A percentile compares a stretch with the other conserved stretches of the same genome.
These are phyloP conservation scores for Nephotettix cincticeps DNA, from an alignment of 1,140 invertebrate species.

Conservation along the genomic window DNA sequence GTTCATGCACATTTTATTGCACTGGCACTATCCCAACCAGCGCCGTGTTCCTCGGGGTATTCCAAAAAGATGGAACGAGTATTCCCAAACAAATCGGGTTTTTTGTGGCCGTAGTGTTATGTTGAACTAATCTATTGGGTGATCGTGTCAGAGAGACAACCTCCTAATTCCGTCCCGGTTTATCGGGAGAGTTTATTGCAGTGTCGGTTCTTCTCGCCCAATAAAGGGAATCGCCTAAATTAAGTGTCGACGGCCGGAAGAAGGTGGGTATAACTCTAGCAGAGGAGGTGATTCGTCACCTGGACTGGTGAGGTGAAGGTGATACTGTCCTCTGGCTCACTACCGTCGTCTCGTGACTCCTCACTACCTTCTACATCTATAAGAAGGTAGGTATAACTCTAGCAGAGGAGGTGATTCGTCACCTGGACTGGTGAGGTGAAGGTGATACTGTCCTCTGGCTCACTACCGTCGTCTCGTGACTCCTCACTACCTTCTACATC, in stretches of 20 bases:
- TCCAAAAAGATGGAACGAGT: not conserved
- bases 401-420: not conserved
- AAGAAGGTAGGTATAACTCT: not conserved
- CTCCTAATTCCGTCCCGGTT: conserved; percentile 13
- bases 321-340: too few relatives aligned
- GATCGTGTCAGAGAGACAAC: not conserved
- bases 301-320: not conserved
- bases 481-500: too few relatives aligned
- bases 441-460: too few relatives aligned
- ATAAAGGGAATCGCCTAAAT: conserved; percentile 18
- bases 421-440: not conserved
- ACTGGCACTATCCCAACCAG: conserved; percentile 20
- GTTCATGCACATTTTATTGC: conserved; percentile 18
- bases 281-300: not conserved
- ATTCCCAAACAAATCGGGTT: conserved; percentile 11
- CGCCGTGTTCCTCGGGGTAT: not conserved
- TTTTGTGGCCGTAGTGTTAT: not conserved
- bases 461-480: too few relatives aligned
- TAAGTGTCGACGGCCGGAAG: not conserved
- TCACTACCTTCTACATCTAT: not conserved
- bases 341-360: too few relatives aligned
- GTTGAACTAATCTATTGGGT: conserved; percentile 7
- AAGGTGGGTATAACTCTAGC: not conserved
- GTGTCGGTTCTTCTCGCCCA: not conserved
- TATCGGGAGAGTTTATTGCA: not conserved